Base-by-base conservation (phyloP, 2,797 vertebrate genomes). In the Pangasius larnaudii region DNA sequence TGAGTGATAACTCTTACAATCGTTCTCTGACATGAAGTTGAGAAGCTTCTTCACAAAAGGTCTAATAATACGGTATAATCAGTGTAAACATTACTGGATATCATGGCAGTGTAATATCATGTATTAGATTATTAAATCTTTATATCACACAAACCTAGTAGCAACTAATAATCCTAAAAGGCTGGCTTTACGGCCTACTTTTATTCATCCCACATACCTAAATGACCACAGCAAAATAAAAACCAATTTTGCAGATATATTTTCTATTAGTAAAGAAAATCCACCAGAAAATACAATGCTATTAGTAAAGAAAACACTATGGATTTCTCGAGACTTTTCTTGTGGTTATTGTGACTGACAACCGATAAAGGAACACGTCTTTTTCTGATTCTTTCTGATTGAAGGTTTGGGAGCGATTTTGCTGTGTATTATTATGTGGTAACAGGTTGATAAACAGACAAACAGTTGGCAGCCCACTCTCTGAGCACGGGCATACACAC, bases 371-470 rank as follows among this genome's bases (percentile, higher is more conserved):
- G 22, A 0, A 36, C 33, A n/a, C 6, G 14, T 72, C 19, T 78
- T 51, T 36, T 63, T 88, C 56, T 83, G 58, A 72, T 49, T 81
- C 36, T n/a, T 87, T 82, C 39, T 84, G 74, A 79, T 86, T 72
- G 80, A 77, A 86, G 82, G 86, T 89, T 81, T 77, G 69, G 88
- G 49, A 86, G 89, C 89, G 83, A 92, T 93, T 46, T 92, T 92
- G 84, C 72, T 89, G 69, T 84, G 80, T 58, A 84, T 89, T 87
- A 92, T 92, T 91, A 83, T 81, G 87, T 90, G 87, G 91, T 90
- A 90, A 93, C 88, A 92, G 49, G 80, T 91, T 89, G 85, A 93
- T 90, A 86, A 89, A 82, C 91, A 91, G 88, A 59, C 84, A 85
- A 74, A 88, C 85, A 85, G 85, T 77, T 75, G 71, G 71, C 49